phyloP scores from a whole-genome alignment of 2,797 vertebrate genomes.

The Sciaenops ocellatus region DNA sequence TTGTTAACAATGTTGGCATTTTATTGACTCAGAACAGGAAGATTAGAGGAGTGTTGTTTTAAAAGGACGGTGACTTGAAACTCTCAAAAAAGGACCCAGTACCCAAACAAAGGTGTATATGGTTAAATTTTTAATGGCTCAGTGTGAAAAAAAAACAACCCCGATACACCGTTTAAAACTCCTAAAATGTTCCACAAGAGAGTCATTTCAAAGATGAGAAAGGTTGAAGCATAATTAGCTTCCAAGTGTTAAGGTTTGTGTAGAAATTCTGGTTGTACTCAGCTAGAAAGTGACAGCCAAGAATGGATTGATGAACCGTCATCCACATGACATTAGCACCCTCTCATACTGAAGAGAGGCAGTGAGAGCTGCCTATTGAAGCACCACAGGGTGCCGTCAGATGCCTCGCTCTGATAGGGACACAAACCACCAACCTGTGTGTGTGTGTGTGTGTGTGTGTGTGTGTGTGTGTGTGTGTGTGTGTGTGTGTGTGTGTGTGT shows the following conservation, averaged over 20 bases:
- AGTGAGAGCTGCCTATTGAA: constrained; percentile 51
- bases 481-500: too few species aligned
- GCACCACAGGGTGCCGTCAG: constrained; percentile 61
- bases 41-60: constrained; percentile 5
- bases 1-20: constrained; percentile 18
- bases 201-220: not conserved
- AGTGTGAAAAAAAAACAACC: not conserved
- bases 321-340: constrained; percentile 43
- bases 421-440: constrained; percentile 64
- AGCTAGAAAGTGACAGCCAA: constrained; percentile 21
- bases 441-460: constrained; percentile 54
- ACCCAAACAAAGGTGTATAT: not conserved
- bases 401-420: constrained; percentile 50
- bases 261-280: constrained; percentile 9
- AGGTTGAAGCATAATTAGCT: constrained; percentile 19
- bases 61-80: not conserved
- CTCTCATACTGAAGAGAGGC: constrained; percentile 43
- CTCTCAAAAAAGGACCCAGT: not conserved
- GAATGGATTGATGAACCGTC: constrained; percentile 47
- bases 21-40: constrained; percentile 30
- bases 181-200: constrained; percentile 3
- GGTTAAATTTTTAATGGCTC: not conserved
- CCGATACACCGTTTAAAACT: not conserved
- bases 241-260: not conserved
- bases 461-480: constrained; percentile 24